These are phyloP conservation scores for Tanypteryx hageni DNA, from an alignment of 2,888 invertebrate genomes.

Conservation along the genomic window DNA sequence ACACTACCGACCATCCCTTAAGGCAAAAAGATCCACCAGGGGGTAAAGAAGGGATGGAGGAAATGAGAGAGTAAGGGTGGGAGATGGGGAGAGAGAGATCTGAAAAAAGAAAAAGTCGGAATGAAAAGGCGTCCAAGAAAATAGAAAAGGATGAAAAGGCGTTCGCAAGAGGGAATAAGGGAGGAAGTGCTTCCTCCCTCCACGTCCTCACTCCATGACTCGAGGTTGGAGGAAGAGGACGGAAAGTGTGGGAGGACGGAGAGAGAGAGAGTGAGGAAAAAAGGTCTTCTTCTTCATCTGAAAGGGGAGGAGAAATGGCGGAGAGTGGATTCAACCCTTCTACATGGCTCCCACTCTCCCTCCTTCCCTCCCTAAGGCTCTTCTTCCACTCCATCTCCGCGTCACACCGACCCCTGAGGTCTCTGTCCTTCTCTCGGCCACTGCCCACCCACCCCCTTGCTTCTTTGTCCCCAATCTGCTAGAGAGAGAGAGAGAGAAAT, in stretches of 20 bases:
- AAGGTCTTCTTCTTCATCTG: too few species aligned
- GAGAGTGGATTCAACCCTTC: too few species aligned
- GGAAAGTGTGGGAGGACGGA: not conserved
- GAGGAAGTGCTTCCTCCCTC: not conserved
- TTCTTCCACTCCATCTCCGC: too few species aligned
- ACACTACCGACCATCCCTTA: conserved; percentile 9
- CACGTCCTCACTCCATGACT: not conserved
- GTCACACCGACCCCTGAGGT: not conserved
- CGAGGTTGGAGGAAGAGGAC: not conserved
- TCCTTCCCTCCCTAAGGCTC: too few species aligned
- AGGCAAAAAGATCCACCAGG: conserved; percentile 36
- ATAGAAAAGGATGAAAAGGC: not conserved
- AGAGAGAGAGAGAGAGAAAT: not conserved
- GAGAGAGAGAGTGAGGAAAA: too few species aligned
- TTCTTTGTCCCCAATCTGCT: not conserved
- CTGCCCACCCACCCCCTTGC: not conserved
- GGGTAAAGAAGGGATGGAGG: not conserved
- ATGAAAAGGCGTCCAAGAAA: conserved; percentile 20
- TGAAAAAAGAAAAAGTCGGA: conserved; percentile 13
- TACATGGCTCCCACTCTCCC: too few species aligned
- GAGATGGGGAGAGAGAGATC: conserved; percentile 2
- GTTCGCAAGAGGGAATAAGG: not conserved
- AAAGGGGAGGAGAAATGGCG: too few species aligned
- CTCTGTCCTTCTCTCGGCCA: not conserved
- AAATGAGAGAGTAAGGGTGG: too few species aligned